These are phyloP conservation scores for Glaucomys volans DNA, from an alignment of 2,113 vertebrate species.

Conservation along the genomic window DNA sequence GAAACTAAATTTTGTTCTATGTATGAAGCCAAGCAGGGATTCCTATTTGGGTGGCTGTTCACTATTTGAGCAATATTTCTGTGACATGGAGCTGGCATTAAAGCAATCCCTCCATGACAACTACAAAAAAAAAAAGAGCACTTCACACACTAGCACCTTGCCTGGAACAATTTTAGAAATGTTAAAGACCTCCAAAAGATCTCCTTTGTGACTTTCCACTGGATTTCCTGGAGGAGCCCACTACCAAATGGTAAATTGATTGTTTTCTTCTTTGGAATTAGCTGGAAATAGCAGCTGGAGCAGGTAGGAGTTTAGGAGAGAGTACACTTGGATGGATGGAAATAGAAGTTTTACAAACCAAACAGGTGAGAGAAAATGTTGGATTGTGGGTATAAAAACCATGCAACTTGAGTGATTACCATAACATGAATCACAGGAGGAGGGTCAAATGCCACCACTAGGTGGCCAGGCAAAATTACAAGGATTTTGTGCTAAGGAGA, in stretches of 20 bases:
- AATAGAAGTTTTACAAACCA: background rate
- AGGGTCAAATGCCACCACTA: background rate
- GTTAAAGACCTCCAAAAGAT: background rate
- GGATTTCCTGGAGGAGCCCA: background rate
- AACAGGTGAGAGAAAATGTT: background rate
- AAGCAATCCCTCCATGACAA: background rate
- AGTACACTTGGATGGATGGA: background rate
- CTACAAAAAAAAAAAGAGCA: background rate
- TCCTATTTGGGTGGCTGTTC: background rate
- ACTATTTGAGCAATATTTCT: background rate
- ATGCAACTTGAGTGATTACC: background rate
- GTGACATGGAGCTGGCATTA: background rate
- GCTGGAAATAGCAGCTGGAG: background rate
- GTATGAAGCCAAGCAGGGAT: background rate
- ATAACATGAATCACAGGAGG: background rate
- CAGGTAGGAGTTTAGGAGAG: background rate
- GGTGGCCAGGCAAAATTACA: too few species aligned
- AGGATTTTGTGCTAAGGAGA: background rate
- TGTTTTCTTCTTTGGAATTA: background rate
- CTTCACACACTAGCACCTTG: background rate
- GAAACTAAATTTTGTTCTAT: background rate
- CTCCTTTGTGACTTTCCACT: background rate
- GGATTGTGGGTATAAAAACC: background rate
- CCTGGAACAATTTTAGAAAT: background rate
- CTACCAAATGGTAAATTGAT: background rate